Evolutionary conservation across 2,888 invertebrate species (phyloP), one percentile per base, ranked within the genome.

Genomic region (Synanthedon myopaeformis): DNA sequence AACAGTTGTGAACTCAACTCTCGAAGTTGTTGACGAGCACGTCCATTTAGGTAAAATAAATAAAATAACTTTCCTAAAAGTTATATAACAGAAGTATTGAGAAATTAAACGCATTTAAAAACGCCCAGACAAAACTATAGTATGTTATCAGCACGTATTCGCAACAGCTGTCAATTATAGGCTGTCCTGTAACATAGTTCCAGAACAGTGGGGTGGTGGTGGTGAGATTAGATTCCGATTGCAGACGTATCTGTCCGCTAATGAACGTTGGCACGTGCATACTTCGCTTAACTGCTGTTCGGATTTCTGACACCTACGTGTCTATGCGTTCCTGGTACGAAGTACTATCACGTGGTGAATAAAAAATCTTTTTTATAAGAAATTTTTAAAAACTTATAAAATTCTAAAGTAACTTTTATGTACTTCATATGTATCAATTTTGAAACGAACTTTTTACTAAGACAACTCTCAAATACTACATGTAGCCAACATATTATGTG

Each of bases 171-270:
- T 72, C 76, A 71, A 76, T 77, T 74, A 74, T 63, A 63, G 56
- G 58, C 57, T 58, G 65, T 60, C 67, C 61, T 58, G 70, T 63
- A 69, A 67, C 75, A 69, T 62, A 63, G 72, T 71, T 63, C 62
- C 59, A 57, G 67, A 59, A 64, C 51, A 67, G 45, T 35, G 35
- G 70, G 69, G 64, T 52, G 67, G 45, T 23, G 23, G 70, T 69
- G 62, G 66, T 65, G 70, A 74, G 76, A 82, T 81, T 79, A 75
- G 76, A 78, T 81, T 82, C 71, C 73, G 69, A 76, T 75, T 74
- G 78, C 73, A 74, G 72, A 69, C 72, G 72, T 75, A 74, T 74
- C 70, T 75, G 75, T 68, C 69, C 70, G 66, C 70, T 74, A 79
- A 79, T 78, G 73, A 74, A 72, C 67, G 70, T 58, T 62, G 67